Conservation (phyloP, 2,797 vertebrate genomes). For the Neomorphus geoffroyi region DNA sequence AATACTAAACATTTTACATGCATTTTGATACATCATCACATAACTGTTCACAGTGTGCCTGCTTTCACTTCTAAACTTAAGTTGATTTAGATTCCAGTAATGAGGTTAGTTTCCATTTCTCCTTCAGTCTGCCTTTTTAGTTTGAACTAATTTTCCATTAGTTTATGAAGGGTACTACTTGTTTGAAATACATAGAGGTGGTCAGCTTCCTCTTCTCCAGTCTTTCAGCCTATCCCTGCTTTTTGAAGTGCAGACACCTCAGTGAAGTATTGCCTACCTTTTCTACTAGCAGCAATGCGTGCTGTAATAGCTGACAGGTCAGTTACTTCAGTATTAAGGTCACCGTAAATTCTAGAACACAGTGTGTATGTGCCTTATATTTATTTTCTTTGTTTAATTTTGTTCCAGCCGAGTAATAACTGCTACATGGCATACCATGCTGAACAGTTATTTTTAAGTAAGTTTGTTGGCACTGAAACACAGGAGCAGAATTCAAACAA, state of each 20-base stretch:
- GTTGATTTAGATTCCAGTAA: background rate
- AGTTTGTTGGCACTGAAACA: background rate
- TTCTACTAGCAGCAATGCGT: background rate
- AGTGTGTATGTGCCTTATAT: background rate
- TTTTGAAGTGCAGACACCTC: background rate
- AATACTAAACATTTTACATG: background rate
- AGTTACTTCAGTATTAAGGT: background rate
- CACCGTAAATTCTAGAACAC: background rate
- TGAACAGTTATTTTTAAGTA: conserved; percentile 3
- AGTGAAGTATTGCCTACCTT: background rate
- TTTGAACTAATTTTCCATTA: background rate
- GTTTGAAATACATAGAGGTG: background rate
- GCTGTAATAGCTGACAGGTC: background rate
- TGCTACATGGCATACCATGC: background rate
- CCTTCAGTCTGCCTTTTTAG: background rate
- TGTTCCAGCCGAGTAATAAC: background rate
- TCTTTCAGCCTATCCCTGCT: background rate
- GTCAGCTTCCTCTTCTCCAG: background rate
- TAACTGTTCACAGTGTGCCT: background rate
- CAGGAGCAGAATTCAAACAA: background rate
- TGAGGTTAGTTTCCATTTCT: background rate
- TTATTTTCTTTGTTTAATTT: background rate
- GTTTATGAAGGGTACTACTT: background rate
- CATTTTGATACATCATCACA: background rate
- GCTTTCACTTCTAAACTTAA: background rate